Evolutionary conservation across 2,113 vertebrate genomes (phyloP).

Genomic region (Symphodus melops): DNA sequence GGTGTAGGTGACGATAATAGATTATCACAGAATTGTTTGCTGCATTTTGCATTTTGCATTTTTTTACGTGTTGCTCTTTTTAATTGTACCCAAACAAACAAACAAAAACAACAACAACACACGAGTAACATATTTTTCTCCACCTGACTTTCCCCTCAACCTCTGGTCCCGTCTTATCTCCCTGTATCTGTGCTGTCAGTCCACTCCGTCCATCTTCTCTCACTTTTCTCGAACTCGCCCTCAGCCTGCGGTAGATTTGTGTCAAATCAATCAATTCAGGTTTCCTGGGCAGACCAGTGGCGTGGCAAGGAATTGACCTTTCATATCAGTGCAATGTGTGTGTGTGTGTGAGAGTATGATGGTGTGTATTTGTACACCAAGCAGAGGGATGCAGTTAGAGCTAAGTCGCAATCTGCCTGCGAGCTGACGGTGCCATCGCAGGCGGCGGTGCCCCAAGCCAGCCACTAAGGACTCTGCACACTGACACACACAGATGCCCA

Average conservation of each 20-base stretch:
- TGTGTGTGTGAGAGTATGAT: slow-evolving; percentile 29
- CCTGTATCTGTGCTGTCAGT: slow-evolving; percentile 1
- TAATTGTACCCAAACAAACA: slow-evolving; percentile 18
- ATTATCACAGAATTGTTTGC: slow-evolving; percentile 53
- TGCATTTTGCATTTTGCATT: slow-evolving; percentile 30
- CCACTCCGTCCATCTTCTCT: slow-evolving; percentile 4
- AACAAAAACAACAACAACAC: too few relatives aligned
- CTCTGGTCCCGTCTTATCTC: slow-evolving; percentile 3
- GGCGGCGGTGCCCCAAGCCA: slow-evolving; percentile 60
- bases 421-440: slow-evolving; percentile 63
- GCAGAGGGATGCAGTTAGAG: slow-evolving; percentile 63
- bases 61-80: slow-evolving; percentile 59
- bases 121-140: slow-evolving; percentile 39
- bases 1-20: slow-evolving; percentile 46
- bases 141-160: background rate
- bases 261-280: slow-evolving; percentile 84
- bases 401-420: slow-evolving; percentile 67
- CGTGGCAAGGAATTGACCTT: slow-evolving; percentile 84
- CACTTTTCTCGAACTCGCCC: slow-evolving; percentile 21
- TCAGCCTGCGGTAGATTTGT: slow-evolving; percentile 68
- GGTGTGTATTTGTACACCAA: slow-evolving; percentile 49
- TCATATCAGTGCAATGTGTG: slow-evolving; percentile 46
- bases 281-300: slow-evolving; percentile 80
- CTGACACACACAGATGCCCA: slow-evolving; percentile 22
- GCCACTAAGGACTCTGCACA: slow-evolving; percentile 46